Evolutionary conservation across 1,140 invertebrate genomes (phyloP), one percentile per base, ranked within the genome.

Genomic region (Calliopsis andreniformis): DNA sequence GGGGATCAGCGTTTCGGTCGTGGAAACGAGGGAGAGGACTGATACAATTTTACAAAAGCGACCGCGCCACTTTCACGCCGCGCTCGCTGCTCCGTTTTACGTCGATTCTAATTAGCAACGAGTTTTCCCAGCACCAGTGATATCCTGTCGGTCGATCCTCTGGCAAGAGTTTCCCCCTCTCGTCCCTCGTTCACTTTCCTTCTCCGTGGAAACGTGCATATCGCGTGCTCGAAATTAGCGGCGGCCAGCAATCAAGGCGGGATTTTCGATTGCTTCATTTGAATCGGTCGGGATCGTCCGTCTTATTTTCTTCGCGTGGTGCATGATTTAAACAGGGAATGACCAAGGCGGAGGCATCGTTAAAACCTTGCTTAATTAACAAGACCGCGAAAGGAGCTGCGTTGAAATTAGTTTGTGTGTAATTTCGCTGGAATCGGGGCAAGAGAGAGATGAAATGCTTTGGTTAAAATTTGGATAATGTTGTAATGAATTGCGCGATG

Each of bases 31-130:
- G 83, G 80, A 87, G 62, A 77, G 55, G 51, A 73, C 25, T 42
- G 59, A 64, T 64, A 55, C 35, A 56, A 72, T 80, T 69, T 77
- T 43, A 53, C 35, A 63, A 47, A 14, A 30, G 28, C 42, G 10
- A 12, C 42, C 10, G 8, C n/a, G n/a, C 32, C 32, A 68, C 84
- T 85, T 84, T 86, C 82, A 70, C 80, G 56, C 23, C 69, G 49
- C 2, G 35, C 28, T n/a, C n/a, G n/a, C n/a, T n/a, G 55, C 59
- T 30, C n/a, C 32, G 66, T 72, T 77, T 82, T 78, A 63, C 72
- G 75, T 51, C 59, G 71, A 86, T 87, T 80, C 83, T 88, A 89
- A 91, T 90, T 90, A 89, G 83, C 75, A 76, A 23, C 66, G 58
- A 75, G 79, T 85, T 87, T 86, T 83, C 68, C 63, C 82, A 61